Evolutionary conservation across 2,888 invertebrate species (phyloP).

Genomic region (Allolobophora icterica): DNA sequence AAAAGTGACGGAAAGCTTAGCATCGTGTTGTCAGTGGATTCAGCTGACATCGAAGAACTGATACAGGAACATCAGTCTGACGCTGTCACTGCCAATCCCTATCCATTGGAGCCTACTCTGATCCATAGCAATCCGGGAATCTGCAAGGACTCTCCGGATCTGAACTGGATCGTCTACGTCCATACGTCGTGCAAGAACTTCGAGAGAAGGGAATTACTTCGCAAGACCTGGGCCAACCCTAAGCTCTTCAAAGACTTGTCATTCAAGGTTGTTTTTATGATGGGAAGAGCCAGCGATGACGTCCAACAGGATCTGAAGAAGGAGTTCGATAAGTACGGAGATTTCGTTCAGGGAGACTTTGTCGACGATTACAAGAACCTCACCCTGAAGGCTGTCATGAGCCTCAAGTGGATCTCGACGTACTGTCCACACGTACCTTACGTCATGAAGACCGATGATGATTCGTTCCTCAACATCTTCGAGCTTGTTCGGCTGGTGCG

Average conservation of each 20-base stretch:
- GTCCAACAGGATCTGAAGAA: constrained; percentile 45
- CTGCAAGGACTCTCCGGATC: constrained; percentile 25
- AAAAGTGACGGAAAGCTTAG: not conserved
- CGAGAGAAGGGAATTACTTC: constrained; percentile 45
- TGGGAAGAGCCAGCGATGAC: constrained; percentile 46
- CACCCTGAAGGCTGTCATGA: constrained; percentile 53
- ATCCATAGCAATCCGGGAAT: not conserved
- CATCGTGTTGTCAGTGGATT: constrained; percentile 6
- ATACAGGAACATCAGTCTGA: not conserved
- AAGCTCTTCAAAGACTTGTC: constrained; percentile 43
- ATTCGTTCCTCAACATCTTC: constrained; percentile 52
- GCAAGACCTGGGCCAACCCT: constrained; percentile 51
- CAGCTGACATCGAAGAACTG: constrained; percentile 9
- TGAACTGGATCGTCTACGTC: constrained; percentile 34
- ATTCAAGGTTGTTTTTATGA: constrained; percentile 49
- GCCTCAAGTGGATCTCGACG: constrained; percentile 51
- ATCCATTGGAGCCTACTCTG: not conserved
- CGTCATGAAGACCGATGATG: constrained; percentile 53
- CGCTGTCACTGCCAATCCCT: constrained; percentile 48
- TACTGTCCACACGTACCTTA: constrained; percentile 50
- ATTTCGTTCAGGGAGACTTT: constrained; percentile 54
- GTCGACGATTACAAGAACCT: constrained; percentile 51
- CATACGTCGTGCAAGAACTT: constrained; percentile 27
- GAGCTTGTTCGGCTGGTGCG: constrained; percentile 42
- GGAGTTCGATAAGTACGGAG: constrained; percentile 48